Base-by-base conservation (phyloP, 1,140 invertebrate genomes). In the Chionoecetes opilio region DNA sequence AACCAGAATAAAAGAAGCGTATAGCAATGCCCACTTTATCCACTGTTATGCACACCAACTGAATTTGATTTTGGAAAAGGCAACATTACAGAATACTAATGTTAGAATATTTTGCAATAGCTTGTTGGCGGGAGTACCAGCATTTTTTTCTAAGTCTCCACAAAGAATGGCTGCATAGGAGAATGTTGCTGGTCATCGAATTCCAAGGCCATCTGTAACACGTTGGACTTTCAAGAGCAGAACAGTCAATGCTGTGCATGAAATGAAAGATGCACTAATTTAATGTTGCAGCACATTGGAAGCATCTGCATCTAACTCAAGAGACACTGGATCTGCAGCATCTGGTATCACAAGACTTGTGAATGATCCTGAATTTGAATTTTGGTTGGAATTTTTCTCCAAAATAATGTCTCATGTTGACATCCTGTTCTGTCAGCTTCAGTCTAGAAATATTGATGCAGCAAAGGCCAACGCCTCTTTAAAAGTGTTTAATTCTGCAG, bases 31-130 rank as follows among this genome's bases (percentile, higher is more conserved):
- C 37, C 94, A 96, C 96, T 97, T 96, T 94, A 96, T 97, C 41
- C 97, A 97, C 91, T 97, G 96, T 91, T 97, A 97, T 95, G 96
- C 96, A 35, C 97, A 97, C 92, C 96, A 96, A 96, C 93, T 97
- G 46, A 97, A 97, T 95, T 96, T 97, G 85, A 96, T 97, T 86
- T 94, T 97, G 41, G 94, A 96, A 63, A 85, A 96, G 96, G 96
- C 96, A 82, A 95, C 96, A 93, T 96, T 95, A 63, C 95, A 96
- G 41, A 96, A 94, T 82, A n/a, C 86, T 41, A 91, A 85, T 2
- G 95, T 91, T 91, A 35, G 86, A 93, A 92, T 95, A 31, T 95
- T 95, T 91, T 95, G 82, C 31, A 6, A 6, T 14, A 96, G 94
- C 95, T 92, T 88, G 46, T 92, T 94, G 95, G 94, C 93, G 53